Evolutionary conservation across 1,140 invertebrate species (phyloP), one percentile per base, ranked within the genome.

Genomic region (Homalodisca vitripennis): DNA sequence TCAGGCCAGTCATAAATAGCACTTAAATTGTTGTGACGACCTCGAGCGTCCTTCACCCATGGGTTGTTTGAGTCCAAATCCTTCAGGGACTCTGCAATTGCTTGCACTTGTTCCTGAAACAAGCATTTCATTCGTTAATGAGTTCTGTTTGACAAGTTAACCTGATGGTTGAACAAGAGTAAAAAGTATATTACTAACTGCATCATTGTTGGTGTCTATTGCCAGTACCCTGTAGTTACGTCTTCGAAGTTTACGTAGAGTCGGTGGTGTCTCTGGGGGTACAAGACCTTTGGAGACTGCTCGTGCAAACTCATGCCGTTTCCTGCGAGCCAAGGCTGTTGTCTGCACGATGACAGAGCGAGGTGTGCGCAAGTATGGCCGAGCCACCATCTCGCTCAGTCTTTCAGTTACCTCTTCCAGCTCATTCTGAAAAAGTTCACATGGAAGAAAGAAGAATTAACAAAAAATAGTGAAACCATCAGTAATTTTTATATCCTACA

Each of bases 371-470:
- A 90, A 77, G 75, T 89, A 89, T 0, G 86, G 84, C 14, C 86
- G 77, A 46, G 86, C 86, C 17, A 89, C 83, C 83, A 88, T 87
- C 75, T 87, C 86, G 22, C 86, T 87, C 6, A 90, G 76, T 71
- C 85, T 86, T 75, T 89, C 87, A 24, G 86, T 87, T 29, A 84
- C 83, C 73, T 88, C 86, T 77, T 89, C 88, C 57, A 89, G 75
- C 77, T 90, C 88, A 71, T 86, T 87, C 86, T 89, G 76, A 24
- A 78, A 75, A 32, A 70, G 66, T 17, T 10, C 6, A 41, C 34
- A 6, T 10, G 34, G 6, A 41, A 41, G 34, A 41, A 41, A 41
- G 6, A 41, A 41, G n/a, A n/a, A n/a, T n/a, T n/a, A n/a, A n/a
- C n/a, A n/a, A n/a, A n/a, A n/a, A n/a, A n/a, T n/a, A n/a, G n/a